phyloP scores from a whole-genome alignment of 2,797 vertebrate species.

The Pantherophis vulpinus region DNA sequence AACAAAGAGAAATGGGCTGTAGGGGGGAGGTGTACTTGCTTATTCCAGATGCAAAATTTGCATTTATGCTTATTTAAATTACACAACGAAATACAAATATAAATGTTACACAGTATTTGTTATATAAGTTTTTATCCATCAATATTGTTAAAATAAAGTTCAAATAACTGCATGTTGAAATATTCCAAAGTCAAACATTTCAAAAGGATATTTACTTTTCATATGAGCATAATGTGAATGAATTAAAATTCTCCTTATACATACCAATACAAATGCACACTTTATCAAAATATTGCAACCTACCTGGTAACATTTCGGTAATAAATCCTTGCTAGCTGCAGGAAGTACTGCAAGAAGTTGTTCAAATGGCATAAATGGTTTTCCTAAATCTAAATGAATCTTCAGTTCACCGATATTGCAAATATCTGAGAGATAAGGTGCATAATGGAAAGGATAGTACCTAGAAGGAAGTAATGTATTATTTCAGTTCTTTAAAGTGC shows the following conservation, averaged over 20 bases:
- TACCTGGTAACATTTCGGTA: slow-evolving; percentile 91
- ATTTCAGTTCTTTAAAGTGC: slow-evolving; percentile 20
- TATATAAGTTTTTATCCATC: background rate
- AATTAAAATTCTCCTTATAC: background rate
- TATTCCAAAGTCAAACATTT: background rate
- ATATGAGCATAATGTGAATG: background rate
- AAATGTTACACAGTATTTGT: background rate
- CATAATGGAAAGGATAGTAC: slow-evolving; percentile 97
- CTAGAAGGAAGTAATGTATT: slow-evolving; percentile 65
- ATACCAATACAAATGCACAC: background rate
- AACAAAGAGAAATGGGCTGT: background rate
- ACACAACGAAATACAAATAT: background rate
- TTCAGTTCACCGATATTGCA: slow-evolving; percentile 79
- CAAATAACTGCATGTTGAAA: background rate
- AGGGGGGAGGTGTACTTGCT: background rate
- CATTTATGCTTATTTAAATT: background rate
- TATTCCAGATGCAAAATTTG: background rate
- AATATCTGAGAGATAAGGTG: slow-evolving; percentile 95
- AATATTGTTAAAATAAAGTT: background rate
- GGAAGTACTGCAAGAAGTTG: slow-evolving; percentile 95
- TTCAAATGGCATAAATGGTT: slow-evolving; percentile 96
- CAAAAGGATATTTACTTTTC: background rate
- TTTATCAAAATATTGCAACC: slow-evolving; percentile 23
- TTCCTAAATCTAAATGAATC: slow-evolving; percentile 88
- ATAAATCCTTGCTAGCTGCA: slow-evolving; percentile 90